phyloP scores from a whole-genome alignment of 1,140 invertebrate species.

The Aphaenogaster ashmeadi region DNA sequence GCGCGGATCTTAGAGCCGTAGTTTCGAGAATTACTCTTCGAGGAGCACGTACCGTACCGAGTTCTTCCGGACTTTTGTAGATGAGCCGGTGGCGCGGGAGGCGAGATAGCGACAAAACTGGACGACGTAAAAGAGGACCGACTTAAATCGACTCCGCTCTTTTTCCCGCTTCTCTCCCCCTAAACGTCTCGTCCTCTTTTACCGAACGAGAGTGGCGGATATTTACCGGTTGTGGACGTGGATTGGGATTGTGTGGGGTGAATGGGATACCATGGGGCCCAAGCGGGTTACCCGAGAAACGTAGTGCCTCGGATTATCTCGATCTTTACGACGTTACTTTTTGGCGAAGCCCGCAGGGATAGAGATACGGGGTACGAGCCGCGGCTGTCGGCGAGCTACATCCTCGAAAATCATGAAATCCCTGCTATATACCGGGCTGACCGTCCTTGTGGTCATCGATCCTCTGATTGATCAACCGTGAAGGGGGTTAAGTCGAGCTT shows the following conservation, averaged over 20 bases:
- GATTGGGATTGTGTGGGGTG: slow-evolving; percentile 54
- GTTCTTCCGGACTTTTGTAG: slow-evolving; percentile 5
- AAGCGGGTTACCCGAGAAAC: slow-evolving; percentile 67
- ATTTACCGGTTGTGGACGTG: slow-evolving; percentile 72
- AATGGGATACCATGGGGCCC: slow-evolving; percentile 48
- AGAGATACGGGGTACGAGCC: slow-evolving; percentile 41
- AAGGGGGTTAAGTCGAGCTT: background rate
- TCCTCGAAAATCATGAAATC: slow-evolving; percentile 53
- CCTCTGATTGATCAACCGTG: slow-evolving; percentile 35
- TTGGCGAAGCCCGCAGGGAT: slow-evolving; percentile 57
- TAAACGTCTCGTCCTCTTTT: background rate
- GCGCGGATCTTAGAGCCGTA: background rate
- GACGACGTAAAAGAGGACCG: background rate
- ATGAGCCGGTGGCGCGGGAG: slow-evolving; percentile 1
- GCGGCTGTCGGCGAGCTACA: background rate
- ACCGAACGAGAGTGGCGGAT: slow-evolving; percentile 64
- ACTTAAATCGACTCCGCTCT: slow-evolving; percentile 53
- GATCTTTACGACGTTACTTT: slow-evolving; percentile 78
- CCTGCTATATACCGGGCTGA: background rate
- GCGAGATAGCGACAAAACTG: slow-evolving; percentile 25
- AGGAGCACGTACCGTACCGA: background rate
- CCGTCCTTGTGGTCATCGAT: slow-evolving; percentile 11
- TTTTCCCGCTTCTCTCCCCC: background rate
- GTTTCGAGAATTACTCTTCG: slow-evolving; percentile 4
- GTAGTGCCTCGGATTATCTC: slow-evolving; percentile 73